A percentile compares a stretch with the other conserved stretches of the same genome.
Evolutionary conservation across 2,888 invertebrate species (phyloP).

Genomic region (Smittia sp.): DNA sequence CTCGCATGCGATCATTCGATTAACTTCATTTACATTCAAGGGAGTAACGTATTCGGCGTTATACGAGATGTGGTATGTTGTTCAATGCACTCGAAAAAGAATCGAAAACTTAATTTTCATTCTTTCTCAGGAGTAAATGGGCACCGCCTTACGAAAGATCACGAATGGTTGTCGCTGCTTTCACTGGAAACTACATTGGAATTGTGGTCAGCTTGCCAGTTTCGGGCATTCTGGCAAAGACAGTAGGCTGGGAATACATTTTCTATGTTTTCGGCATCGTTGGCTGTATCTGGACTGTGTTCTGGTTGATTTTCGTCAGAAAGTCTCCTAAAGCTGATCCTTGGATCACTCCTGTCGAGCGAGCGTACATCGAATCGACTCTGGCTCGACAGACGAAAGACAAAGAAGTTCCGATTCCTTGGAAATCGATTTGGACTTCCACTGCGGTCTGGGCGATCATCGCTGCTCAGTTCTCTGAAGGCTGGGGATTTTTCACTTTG

Average conservation of each 20-base stretch:
- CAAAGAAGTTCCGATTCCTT: slow-evolving; percentile 68
- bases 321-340: slow-evolving; percentile 74
- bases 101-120: not conserved
- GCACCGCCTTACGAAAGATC: slow-evolving; percentile 60
- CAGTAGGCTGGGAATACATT: slow-evolving; percentile 76
- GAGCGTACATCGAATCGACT: slow-evolving; percentile 67
- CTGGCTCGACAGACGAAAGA: slow-evolving; percentile 56
- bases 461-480: slow-evolving; percentile 80
- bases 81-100: not conserved
- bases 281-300: slow-evolving; percentile 68
- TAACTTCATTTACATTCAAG: slow-evolving; percentile 10
- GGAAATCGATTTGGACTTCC: slow-evolving; percentile 72
- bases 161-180: slow-evolving; percentile 74
- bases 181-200: slow-evolving; percentile 82
- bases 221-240: slow-evolving; percentile 70
- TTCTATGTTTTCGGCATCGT: slow-evolving; percentile 70
- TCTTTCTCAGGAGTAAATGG: slow-evolving; percentile 16
- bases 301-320: slow-evolving; percentile 70
- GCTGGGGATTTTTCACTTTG: slow-evolving; percentile 87
- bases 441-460: slow-evolving; percentile 80
- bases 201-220: slow-evolving; percentile 80
- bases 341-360: slow-evolving; percentile 67
- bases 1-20: not conserved
- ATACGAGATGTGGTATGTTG: slow-evolving; percentile 33
- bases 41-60: slow-evolving; percentile 26